Evolutionary conservation across 2,888 invertebrate genomes (phyloP), one percentile per base, ranked within the genome.

Genomic region (Zele albiditarsus): DNA sequence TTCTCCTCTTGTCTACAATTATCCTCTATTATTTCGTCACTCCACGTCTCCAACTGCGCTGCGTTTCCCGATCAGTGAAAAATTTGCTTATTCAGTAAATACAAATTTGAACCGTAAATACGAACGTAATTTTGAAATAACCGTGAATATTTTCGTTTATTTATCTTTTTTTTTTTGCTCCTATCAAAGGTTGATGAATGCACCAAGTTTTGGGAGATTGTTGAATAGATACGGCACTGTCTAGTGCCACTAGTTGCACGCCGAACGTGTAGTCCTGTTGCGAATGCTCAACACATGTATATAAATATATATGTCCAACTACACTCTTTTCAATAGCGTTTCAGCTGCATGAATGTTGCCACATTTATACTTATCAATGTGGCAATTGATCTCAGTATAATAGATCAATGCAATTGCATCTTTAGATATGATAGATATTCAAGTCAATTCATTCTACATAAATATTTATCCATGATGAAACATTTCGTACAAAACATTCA

Each of bases 231-330:
- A 76, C 76, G 76, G 76, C 71, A 63, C 76, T 76, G 76, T 33
- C 66, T 70, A 75, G 75, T 70, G 73, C 69, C 73, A 76, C 73
- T 71, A 73, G 73, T 73, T 71, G 76, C 73, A 66, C 70, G 42
- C 31, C 53, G 25, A 69, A 25, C 63, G 68, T 68, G 60, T 73
- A 66, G 58, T 73, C 57, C 62, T 71, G 62, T 33, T 66, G 38
- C 46, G 38, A 71, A 71, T 67, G 38, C 20, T 58, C 53, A 57
- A 46, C 33, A 31, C 27, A 31, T 53, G 31, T n/a, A 38, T 71
- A 49, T 73, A 46, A 25, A 23, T 31, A 25, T 25, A 16, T 42
- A 62, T 62, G n/a, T 38, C 28, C 71, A 62, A 62, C 57, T 8
- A 33, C 23, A 57, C 63, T 23, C n/a, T 62, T 27, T 16, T 46